Conservation (phyloP, 2,888 invertebrate genomes). For the Beris chalybata region DNA sequence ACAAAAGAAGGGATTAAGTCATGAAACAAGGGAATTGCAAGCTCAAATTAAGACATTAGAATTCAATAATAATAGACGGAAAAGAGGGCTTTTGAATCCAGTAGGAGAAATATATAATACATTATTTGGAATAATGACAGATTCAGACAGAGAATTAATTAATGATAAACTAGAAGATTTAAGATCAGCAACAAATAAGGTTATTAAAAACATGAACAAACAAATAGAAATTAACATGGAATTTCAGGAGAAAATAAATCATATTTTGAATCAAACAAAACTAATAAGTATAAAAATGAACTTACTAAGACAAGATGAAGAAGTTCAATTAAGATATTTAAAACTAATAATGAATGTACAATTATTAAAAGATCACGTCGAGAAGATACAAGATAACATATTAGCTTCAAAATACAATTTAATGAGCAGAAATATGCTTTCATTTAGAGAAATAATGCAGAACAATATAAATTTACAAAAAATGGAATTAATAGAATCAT, state of each 20-base stretch:
- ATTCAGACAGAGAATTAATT: conserved; percentile 2
- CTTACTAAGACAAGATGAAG: not conserved
- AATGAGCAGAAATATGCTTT: conserved; percentile 2
- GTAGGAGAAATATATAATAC: conserved; percentile 2
- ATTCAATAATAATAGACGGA: not conserved
- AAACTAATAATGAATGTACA: not conserved
- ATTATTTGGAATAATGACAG: conserved; percentile 3
- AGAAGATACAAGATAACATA: not conserved
- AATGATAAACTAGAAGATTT: conserved; percentile 3
- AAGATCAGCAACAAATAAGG: not conserved
- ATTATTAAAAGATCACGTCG: conserved; percentile 1
- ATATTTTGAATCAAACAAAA: conserved; percentile 1
- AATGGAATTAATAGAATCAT: conserved; percentile 2
- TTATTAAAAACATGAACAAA: not conserved
- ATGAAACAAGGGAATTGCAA: not conserved
- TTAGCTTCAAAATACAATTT: conserved; percentile 2
- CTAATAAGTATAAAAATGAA: not conserved
- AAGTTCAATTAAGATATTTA: not conserved
- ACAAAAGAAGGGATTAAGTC: not conserved
- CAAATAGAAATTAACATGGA: not conserved
- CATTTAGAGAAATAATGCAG: not conserved
- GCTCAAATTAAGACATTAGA: conserved; percentile 1
- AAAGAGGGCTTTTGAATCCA: not conserved
- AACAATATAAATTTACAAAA: not conserved
- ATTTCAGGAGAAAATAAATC: conserved; percentile 1